These are phyloP conservation scores for Cyphomyrus plagiostoma DNA, from an alignment of 2,113 vertebrate genomes.

Conservation along the genomic window DNA sequence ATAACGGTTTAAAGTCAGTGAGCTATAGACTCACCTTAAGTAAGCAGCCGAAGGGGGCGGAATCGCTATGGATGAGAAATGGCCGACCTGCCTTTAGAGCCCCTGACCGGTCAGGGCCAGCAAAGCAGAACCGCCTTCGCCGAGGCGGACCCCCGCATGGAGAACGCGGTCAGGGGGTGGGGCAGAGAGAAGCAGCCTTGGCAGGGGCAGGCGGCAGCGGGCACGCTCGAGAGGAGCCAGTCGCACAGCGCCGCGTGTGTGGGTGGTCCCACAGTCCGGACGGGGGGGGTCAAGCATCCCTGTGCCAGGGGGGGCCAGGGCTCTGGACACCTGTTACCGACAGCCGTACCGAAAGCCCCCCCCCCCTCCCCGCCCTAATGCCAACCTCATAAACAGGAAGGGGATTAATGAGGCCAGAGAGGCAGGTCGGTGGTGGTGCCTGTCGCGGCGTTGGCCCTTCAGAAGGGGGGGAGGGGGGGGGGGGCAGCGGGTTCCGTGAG, in stretches of 20 bases:
- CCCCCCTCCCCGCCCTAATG: neutral
- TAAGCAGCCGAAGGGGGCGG: neutral
- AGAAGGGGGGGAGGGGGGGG: neutral
- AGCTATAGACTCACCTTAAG: neutral
- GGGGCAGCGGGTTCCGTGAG: slow-evolving; percentile 28
- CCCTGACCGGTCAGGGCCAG: neutral
- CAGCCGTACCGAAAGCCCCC: slow-evolving; percentile 19
- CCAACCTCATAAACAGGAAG: slow-evolving; percentile 40
- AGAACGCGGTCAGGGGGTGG: neutral
- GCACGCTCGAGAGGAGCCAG: slow-evolving; percentile 16
- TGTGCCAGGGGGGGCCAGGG: slow-evolving; percentile 1
- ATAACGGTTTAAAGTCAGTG: neutral
- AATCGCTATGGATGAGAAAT: neutral
- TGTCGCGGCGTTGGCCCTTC: slow-evolving; percentile 18
- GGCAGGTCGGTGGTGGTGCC: slow-evolving; percentile 24
- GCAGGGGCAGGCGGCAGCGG: slow-evolving; percentile 4
- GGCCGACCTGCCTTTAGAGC: neutral
- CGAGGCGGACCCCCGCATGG: neutral
- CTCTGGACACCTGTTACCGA: slow-evolving; percentile 22
- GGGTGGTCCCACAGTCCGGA: neutral
- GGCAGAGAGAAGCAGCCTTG: neutral
- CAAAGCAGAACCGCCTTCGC: neutral
- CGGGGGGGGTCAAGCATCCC: neutral
- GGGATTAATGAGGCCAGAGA: slow-evolving; percentile 25
- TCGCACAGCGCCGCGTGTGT: neutral